Base-by-base conservation (phyloP, 2,888 invertebrate genomes). In the Eremobia ochroleuca region DNA sequence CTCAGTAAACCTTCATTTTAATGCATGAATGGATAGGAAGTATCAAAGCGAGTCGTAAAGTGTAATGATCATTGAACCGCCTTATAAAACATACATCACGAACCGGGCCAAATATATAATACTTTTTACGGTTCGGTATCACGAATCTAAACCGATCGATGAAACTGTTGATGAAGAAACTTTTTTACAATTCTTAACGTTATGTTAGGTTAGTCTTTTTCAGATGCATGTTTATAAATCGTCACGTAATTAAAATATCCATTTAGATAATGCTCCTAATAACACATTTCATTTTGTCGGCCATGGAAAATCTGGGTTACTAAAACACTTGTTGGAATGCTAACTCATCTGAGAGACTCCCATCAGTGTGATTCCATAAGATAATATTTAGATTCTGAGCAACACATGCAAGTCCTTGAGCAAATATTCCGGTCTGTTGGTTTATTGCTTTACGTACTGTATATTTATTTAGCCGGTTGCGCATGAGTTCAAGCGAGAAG, bases 401-500 rank as follows among this genome's bases (percentile, higher is more conserved):
- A 78, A 78, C 71, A 85, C 76, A 76, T 82, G 25, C 66, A 84
- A 84, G 80, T 85, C 91, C 89, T 92, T 91, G 89, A 87, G 79
- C 67, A 89, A 85, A 84, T 87, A 90, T 91, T 91, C 90, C 90
- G 90, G 89, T 91, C 88, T 81, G 89, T 85, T 90, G 88, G 87
- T 82, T 88, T 86, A 88, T 89, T 88, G 88, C 90, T 90, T 89
- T 90, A 88, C 79, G 80, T 89, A 85, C 86, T 83, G 77, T 73
- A 71, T 84, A 85, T 90, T 92, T 89, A 90, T 86, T 89, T 88
- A 84, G 90, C 87, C 87, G 87, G 89, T 92, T 91, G 93, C 92
- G 89, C 90, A 89, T 85, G 90, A 91, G 89, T 86, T 90, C 88
- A 91, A 85, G 90, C 90, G 90, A 91, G 87, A 90, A 92, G 92